Evolutionary conservation across 2,888 invertebrate genomes (phyloP).

Genomic region (Volucella inanis): DNA sequence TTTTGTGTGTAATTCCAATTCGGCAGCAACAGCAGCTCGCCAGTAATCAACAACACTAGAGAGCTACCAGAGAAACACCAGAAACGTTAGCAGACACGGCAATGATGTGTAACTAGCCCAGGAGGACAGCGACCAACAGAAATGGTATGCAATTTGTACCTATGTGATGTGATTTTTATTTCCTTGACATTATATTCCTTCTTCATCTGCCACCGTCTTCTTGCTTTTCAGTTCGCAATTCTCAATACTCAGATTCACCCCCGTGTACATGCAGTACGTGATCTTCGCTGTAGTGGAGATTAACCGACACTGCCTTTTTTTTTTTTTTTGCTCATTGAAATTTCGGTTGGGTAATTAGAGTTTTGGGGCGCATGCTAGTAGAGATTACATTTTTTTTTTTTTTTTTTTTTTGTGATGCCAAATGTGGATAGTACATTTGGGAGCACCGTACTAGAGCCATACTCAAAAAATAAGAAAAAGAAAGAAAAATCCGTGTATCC

Average conservation of each 20-base stretch:
- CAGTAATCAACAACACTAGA: no score
- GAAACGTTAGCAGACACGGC: background rate
- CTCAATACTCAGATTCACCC: no score
- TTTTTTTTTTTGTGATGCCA: background rate
- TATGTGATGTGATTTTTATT: background rate
- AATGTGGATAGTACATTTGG: constrained; percentile 1
- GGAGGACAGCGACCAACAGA: constrained; percentile 59
- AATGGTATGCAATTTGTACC: constrained; percentile 68
- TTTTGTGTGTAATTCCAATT: constrained; percentile 48
- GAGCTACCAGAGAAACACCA: no score
- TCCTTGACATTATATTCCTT: no score
- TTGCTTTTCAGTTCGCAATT: no score
- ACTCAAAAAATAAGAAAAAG: background rate
- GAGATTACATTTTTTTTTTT: constrained; percentile 37
- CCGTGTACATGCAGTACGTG: background rate
- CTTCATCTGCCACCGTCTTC: no score
- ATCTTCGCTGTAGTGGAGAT: constrained; percentile 16
- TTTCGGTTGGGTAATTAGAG: constrained; percentile 41
- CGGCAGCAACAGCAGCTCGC: constrained; percentile 17
- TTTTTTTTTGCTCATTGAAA: background rate
- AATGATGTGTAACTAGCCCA: constrained; percentile 26
- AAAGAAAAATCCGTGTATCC: constrained; percentile 66
- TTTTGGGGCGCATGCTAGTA: constrained; percentile 19
- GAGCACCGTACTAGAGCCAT: background rate
- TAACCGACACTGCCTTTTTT: background rate